These are phyloP conservation scores for Cepphus grylle DNA, from an alignment of 2,113 vertebrate genomes.

Conservation along the genomic window DNA sequence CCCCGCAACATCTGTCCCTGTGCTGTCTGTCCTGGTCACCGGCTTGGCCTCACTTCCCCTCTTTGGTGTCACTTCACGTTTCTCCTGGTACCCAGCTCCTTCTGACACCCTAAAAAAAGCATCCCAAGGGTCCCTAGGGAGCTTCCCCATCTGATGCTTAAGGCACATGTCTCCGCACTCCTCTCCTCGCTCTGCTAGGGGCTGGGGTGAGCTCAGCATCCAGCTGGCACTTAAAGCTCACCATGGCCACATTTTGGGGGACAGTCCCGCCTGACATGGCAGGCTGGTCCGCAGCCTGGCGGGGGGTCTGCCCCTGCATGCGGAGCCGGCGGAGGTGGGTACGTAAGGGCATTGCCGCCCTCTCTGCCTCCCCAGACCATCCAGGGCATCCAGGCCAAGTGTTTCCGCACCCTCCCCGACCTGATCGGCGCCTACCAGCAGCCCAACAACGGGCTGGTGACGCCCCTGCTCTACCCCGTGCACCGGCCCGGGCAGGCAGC, in stretches of 20 bases:
- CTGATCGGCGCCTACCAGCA: conserved; percentile 83
- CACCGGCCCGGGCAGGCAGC: conserved; percentile 53
- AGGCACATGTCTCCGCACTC: not conserved
- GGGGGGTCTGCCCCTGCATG: not conserved
- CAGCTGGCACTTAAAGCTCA: not conserved
- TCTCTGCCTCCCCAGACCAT: conserved; percentile 70
- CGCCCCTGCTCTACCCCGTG: conserved; percentile 79
- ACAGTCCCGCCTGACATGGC: not conserved
- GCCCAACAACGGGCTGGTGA: conserved; percentile 85
- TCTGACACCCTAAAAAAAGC: not conserved
- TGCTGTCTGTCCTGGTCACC: accelerated
- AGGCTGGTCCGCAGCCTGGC: not conserved
- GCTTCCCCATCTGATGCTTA: not conserved
- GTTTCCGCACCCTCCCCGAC: conserved; percentile 81
- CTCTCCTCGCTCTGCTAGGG: not conserved
- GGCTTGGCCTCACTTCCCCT: not conserved
- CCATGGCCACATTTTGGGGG: not conserved
- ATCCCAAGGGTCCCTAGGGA: not conserved
- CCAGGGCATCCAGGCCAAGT: conserved; percentile 85
- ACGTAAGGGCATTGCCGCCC: accelerated
- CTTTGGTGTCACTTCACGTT: not conserved
- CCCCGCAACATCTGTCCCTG: accelerated
- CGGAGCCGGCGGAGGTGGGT: accelerated
- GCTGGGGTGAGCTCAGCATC: not conserved
- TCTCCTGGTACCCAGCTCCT: not conserved